Base-by-base conservation (phyloP, 1,140 invertebrate genomes). In the Oncopeltus fasciatus region DNA sequence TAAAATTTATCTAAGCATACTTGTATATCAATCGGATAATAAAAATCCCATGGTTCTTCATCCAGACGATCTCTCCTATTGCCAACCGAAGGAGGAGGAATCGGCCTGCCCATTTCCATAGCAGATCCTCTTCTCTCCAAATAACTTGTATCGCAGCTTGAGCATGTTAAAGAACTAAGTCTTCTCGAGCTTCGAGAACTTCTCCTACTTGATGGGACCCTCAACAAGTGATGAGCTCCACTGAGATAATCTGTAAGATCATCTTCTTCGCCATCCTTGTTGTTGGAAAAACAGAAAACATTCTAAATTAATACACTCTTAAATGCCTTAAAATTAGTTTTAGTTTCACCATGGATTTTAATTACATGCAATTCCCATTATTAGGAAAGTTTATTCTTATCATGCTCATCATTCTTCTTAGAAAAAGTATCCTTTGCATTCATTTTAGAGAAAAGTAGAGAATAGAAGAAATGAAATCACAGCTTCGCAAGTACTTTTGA, bases 81-180 rank as follows among this genome's bases (percentile, higher is more conserved):
- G 12, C 62, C n/a, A n/a, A 61, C 59, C 71, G 75, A 73, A 28
- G 28, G 78, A 75, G 31, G 78, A 79, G 64, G 76, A 74, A 67
- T 81, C 77, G 66, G 81, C 79, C 73, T 70, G 68, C 84, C 82
- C 67, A 87, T 79, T 57, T 83, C 83, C 61, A 87, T 81, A 16
- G 86, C 84, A 3, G 86, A 87, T 61, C 83, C 85, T 62, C 86
- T 79, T 51, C 85, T 78, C 69, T 89, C 86, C 66, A 88, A 74
- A 69, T 88, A 89, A 46, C 85, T 87, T 71, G 85, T 87, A 57
- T 84, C 86, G 16, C 85, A 86, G 69, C 85, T 88, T 66, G 85
- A 88, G 70, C 85, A 88, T 14, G 87, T 88, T 63, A 86, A 83
- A 51, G 85, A 87, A 70, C 87, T 89, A 60, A 83, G 78, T 14